phyloP scores from a whole-genome alignment of 1,140 invertebrate species.

The Parapsyche elsis region DNA sequence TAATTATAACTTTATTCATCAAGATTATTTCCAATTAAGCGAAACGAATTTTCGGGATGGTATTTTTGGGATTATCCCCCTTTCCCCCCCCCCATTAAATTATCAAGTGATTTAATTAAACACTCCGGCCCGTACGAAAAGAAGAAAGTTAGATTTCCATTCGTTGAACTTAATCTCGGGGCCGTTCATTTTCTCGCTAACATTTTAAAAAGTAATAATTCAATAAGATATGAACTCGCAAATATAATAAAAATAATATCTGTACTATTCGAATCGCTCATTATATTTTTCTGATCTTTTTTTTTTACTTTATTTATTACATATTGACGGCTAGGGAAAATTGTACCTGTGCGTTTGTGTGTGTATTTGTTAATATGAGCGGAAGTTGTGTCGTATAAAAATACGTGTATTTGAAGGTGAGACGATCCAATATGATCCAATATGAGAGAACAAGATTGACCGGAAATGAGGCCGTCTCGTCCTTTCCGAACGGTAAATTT shows the following conservation, averaged over 20 bases:
- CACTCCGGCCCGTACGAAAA: slow-evolving; percentile 36
- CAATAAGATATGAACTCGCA: neutral
- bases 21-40: slow-evolving; percentile 42
- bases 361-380: too few relatives aligned
- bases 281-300: neutral
- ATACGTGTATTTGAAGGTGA: neutral
- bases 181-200: slow-evolving; percentile 16
- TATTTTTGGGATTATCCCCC: slow-evolving; percentile 35
- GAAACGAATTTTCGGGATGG: slow-evolving; percentile 33
- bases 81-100: slow-evolving; percentile 12
- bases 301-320: too few relatives aligned
- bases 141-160: slow-evolving; percentile 39
- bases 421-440: slow-evolving; percentile 10
- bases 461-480: slow-evolving; percentile 29
- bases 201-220: slow-evolving; percentile 10
- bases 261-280: neutral
- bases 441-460: slow-evolving; percentile 18
- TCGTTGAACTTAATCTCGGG: slow-evolving; percentile 36
- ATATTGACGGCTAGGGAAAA: too few relatives aligned
- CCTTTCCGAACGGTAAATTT: neutral
- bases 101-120: slow-evolving; percentile 48
- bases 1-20: slow-evolving; percentile 41
- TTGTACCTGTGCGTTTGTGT: too few relatives aligned
- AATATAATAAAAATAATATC: neutral
- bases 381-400: too few relatives aligned